phyloP scores from a whole-genome alignment of 2,797 vertebrate genomes.

The Halcyon smyrnensis region DNA sequence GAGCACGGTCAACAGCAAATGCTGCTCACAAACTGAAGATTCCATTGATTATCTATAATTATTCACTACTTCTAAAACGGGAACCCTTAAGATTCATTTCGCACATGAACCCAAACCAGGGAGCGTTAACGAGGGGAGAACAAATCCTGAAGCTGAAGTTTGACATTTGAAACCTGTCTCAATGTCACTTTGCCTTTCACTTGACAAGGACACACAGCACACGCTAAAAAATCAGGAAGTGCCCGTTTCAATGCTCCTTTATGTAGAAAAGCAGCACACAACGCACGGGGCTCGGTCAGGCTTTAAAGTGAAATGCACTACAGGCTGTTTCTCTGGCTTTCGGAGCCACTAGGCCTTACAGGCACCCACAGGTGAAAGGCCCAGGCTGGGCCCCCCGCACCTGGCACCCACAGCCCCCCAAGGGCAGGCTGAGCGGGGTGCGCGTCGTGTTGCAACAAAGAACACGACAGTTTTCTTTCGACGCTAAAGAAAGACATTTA shows the following conservation, averaged over 20 bases:
- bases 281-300: rapidly evolving
- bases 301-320: rapidly evolving
- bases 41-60: not conserved
- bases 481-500: not conserved
- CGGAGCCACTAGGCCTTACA: not conserved
- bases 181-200: constrained; percentile 79
- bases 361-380: not conserved
- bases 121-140: not conserved
- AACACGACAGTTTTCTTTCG: not conserved
- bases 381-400: not conserved
- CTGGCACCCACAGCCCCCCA: not conserved
- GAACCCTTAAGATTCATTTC: not conserved
- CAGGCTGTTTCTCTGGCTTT: not conserved
- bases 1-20: not conserved
- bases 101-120: not conserved
- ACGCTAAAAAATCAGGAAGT: not conserved
- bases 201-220: constrained; percentile 34
- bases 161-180: constrained; percentile 72
- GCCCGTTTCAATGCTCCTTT: not conserved
- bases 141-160: constrained; percentile 10
- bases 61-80: not conserved
- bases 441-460: not conserved
- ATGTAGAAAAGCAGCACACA: rapidly evolving
- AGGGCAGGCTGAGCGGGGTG: not conserved
- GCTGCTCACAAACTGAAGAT: not conserved